Evolutionary conservation across 2,113 vertebrate genomes (phyloP).

Genomic region (Mus pahari): DNA sequence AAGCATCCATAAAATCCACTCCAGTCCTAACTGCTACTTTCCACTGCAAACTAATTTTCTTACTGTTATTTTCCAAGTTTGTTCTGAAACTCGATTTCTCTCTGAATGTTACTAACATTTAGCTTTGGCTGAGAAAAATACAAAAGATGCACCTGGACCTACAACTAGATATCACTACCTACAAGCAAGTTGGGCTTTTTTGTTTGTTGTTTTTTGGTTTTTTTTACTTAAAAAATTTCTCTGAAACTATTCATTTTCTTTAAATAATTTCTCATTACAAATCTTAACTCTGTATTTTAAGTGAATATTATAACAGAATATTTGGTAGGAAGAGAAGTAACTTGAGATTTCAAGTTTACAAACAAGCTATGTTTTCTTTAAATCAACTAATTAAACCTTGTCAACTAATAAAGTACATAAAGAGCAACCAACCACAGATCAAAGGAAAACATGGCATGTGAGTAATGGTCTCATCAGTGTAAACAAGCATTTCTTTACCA

Average conservation of each 20-base stretch:
- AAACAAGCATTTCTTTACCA: not conserved
- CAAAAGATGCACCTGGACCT: conserved; percentile 26
- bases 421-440: conserved; percentile 10
- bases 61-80: conserved; percentile 66
- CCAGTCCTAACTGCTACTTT: conserved; percentile 67
- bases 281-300: conserved; percentile 49
- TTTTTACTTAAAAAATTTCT: conserved; percentile 45
- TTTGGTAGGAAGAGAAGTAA: conserved; percentile 51
- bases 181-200: not conserved
- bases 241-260: conserved; percentile 56
- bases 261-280: conserved; percentile 45
- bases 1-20: conserved; percentile 76
- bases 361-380: conserved; percentile 58
- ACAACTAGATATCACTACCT: conserved; percentile 49
- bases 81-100: conserved; percentile 58
- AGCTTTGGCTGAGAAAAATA: conserved; percentile 46
- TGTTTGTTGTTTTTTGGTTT: not conserved
- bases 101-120: conserved; percentile 47
- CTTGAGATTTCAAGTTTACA: conserved; percentile 31
- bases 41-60: conserved; percentile 70
- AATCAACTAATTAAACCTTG: not conserved
- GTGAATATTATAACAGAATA: conserved; percentile 8
- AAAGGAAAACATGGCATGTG: conserved; percentile 24
- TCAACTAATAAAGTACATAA: conserved; percentile 51
- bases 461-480: not conserved